Base-by-base conservation (phyloP, 2,888 invertebrate species). In the Euplagia quadripunctaria region DNA sequence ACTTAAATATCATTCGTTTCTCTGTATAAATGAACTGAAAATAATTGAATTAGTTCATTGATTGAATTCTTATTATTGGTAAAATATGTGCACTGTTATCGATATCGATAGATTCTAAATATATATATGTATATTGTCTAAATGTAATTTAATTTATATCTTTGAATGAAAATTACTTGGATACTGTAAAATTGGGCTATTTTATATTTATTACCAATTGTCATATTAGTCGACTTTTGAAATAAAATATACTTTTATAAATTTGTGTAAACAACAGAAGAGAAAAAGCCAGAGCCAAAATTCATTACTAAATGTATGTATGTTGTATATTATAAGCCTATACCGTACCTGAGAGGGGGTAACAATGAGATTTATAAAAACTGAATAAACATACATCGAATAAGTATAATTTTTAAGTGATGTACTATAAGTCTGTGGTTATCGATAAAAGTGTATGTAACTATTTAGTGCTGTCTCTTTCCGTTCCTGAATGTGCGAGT, bases 41-140 rank as follows among this genome's bases (percentile, higher is more conserved):
- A 42, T 61, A 51, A 68, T 46, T 46, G 51, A 73, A 72, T 76
- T 73, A 74, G 73, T 79, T 79, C 72, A 78, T 80, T 77, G 77
- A 79, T 77, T 76, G 72, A 76, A 74, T 66, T 67, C 46, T 67
- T 63, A 64, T 67, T 75, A 67, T 76, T 16, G n/a, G 20, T 74
- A 74, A 49, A 41, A 69, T 52, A 51, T 73, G 73, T 78, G 79
- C 78, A 70, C 77, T 80, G 77, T 79, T 84, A 85, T 85, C 85
- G 85, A 85, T 81, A 81, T 79, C 51, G 78, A 76, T 82, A 71
- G 41, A 73, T 64, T 49, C 49, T 65, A 65, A 31, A 71, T 52
- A 17, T 31, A 31, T 31, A 31, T 31, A 31, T 31, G 31, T 64
- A 17, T 31, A 41, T 63, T 42, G 20, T 63, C 41, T 8, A 63